Evolutionary conservation across 1,140 invertebrate species (phyloP).

Genomic region (Microvelia longipes): DNA sequence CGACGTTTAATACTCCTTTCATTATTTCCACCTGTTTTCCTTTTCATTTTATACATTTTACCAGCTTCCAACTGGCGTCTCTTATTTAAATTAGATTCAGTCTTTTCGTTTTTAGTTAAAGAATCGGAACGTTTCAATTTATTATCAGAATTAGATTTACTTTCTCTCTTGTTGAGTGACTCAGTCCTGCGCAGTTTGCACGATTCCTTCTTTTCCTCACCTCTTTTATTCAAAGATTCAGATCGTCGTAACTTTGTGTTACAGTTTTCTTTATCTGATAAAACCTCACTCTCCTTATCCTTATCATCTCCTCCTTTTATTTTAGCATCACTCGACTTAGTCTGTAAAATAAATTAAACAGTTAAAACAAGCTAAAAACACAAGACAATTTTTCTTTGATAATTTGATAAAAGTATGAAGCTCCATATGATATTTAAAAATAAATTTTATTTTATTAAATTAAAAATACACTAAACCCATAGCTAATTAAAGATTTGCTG

Average conservation of each 20-base stretch:
- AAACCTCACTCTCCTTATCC: constrained; percentile 20
- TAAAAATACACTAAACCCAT: too few relatives aligned
- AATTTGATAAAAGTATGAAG: too few relatives aligned
- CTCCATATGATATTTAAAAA: too few relatives aligned
- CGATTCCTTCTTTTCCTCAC: constrained; percentile 26
- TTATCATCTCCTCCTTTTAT: constrained; percentile 21
- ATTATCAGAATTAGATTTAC: constrained; percentile 13
- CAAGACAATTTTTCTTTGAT: too few relatives aligned
- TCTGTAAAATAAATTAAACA: not conserved
- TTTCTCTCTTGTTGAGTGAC: constrained; percentile 31
- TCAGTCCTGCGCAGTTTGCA: constrained; percentile 27
- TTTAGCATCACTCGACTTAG: not conserved
- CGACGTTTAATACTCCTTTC: constrained; percentile 65
- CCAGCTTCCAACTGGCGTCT: constrained; percentile 40
- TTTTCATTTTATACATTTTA: constrained; percentile 40
- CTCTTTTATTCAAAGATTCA: constrained; percentile 42
- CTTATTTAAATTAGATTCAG: constrained; percentile 59
- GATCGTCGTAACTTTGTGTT: constrained; percentile 34
- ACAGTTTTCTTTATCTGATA: constrained; percentile 9
- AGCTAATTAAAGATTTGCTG: too few relatives aligned
- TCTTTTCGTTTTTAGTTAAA: constrained; percentile 63
- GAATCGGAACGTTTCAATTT: constrained; percentile 46
- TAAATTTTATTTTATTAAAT: too few relatives aligned
- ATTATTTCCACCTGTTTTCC: constrained; percentile 51
- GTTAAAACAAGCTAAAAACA: too few relatives aligned